A percentile compares a stretch with the other conserved stretches of the same genome.
Evolutionary conservation across 1,140 invertebrate genomes (phyloP).

Genomic region (Chrysomallon squamiferum): DNA sequence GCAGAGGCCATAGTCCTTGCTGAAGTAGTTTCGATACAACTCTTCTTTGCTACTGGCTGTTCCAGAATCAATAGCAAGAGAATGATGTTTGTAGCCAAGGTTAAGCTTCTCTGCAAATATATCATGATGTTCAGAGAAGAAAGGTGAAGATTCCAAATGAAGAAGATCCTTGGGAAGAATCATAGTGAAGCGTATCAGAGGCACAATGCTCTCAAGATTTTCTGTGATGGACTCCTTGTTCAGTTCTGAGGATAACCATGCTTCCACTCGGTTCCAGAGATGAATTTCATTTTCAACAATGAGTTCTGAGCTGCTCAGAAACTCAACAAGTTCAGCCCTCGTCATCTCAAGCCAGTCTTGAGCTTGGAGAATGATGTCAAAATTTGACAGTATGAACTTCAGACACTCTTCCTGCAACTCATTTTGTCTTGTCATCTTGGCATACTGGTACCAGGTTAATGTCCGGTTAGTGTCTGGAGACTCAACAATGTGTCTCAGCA

Average conservation of each 20-base stretch:
- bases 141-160: slow-evolving; percentile 40
- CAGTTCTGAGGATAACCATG: slow-evolving; percentile 45
- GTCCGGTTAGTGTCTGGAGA: slow-evolving; percentile 54
- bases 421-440: slow-evolving; percentile 45
- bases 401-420: slow-evolving; percentile 28
- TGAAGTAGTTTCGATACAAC: slow-evolving; percentile 45
- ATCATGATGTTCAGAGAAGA: slow-evolving; percentile 30
- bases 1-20: slow-evolving; percentile 32
- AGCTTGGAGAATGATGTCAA: slow-evolving; percentile 51
- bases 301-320: slow-evolving; percentile 55
- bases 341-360: slow-evolving; percentile 51
- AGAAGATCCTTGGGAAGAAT: slow-evolving; percentile 51
- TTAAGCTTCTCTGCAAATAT: slow-evolving; percentile 42
- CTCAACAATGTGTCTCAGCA: slow-evolving; percentile 53
- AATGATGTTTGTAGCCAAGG: slow-evolving; percentile 47
- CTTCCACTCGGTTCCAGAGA: slow-evolving; percentile 45
- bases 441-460: slow-evolving; percentile 58
- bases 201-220: slow-evolving; percentile 46
- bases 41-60: slow-evolving; percentile 22
- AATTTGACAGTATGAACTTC: slow-evolving; percentile 43
- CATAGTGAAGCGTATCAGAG: slow-evolving; percentile 51
- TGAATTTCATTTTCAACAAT: slow-evolving; percentile 48
- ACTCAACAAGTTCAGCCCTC: slow-evolving; percentile 41
- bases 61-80: slow-evolving; percentile 38
- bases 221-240: slow-evolving; percentile 32